These are phyloP conservation scores for Hydropsyche betteni DNA, from an alignment of 2,888 invertebrate species.

Conservation along the genomic window DNA sequence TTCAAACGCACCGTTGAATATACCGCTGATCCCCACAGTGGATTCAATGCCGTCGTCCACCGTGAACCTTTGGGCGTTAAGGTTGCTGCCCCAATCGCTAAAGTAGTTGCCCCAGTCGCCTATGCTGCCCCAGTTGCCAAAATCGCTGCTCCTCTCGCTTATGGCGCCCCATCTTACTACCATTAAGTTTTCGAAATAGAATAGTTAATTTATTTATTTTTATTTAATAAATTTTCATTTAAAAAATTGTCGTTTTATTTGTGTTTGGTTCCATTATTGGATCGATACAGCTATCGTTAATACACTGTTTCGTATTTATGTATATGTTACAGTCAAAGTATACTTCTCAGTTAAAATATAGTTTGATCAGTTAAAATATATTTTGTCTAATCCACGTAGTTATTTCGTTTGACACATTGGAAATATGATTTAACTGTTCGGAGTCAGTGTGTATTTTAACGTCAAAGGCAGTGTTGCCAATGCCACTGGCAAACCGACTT, in stretches of 20 bases:
- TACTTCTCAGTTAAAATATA: no score
- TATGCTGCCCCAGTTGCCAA: conserved; percentile 48
- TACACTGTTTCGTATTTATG: no score
- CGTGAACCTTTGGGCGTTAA: conserved; percentile 54
- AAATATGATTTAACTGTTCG: no score
- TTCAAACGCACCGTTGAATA: conserved; percentile 59
- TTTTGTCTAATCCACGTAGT: no score
- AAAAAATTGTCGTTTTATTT: conserved; percentile 60
- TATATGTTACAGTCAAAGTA: no score
- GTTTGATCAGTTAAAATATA: no score
- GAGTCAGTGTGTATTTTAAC: no score
- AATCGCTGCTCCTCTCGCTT: conserved; percentile 53
- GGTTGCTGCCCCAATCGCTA: conserved; percentile 43
- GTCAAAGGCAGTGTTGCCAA: no score
- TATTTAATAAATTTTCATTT: not conserved
- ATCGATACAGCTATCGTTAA: no score
- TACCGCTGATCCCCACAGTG: conserved; percentile 65
- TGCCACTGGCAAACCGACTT: no score
- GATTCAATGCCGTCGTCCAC: conserved; percentile 64
- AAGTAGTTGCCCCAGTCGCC: conserved; percentile 48
- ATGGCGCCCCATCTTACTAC: conserved; percentile 51
- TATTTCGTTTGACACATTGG: no score
- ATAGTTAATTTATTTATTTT: conserved; percentile 13
- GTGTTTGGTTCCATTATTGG: no score
- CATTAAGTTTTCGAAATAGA: not conserved